Conservation (phyloP, 2,797 vertebrate genomes). For the Chelmon rostratus region DNA sequence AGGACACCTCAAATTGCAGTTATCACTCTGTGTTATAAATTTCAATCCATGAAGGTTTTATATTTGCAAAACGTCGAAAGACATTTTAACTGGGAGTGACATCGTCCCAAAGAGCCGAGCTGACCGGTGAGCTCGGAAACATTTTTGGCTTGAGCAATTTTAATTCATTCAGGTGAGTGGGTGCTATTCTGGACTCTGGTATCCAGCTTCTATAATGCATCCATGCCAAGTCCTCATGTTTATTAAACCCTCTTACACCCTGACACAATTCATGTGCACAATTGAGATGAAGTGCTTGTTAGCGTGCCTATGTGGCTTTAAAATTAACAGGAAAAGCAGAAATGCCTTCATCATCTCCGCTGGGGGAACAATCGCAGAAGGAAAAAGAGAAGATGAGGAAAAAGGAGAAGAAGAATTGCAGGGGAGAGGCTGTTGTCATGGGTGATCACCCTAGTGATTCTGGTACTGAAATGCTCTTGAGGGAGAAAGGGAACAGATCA, state of each 20-base stretch:
- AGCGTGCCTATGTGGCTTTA: background rate
- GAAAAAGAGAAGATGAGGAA: background rate
- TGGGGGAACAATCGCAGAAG: background rate
- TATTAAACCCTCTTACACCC: background rate
- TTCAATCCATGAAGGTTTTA: background rate
- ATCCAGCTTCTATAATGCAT: slow-evolving; percentile 10
- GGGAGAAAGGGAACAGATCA: slow-evolving; percentile 88
- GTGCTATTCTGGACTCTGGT: background rate
- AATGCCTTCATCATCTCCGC: background rate
- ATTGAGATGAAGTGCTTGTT: background rate
- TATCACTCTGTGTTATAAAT: background rate
- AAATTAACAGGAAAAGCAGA: background rate
- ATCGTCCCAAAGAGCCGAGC: background rate
- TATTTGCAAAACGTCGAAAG: background rate
- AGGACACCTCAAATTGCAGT: background rate
- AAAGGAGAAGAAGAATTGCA: background rate
- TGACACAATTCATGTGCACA: background rate
- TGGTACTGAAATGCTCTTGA: slow-evolving; percentile 90
- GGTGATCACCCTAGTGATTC: slow-evolving; percentile 92
- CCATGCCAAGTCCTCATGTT: background rate
- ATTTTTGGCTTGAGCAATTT: background rate
- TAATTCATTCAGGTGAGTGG: background rate
- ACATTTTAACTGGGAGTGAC: background rate
- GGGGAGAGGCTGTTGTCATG: background rate
- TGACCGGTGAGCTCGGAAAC: accelerated